Conservation (phyloP, 2,797 vertebrate species). For the Enteromius mattozi region DNA sequence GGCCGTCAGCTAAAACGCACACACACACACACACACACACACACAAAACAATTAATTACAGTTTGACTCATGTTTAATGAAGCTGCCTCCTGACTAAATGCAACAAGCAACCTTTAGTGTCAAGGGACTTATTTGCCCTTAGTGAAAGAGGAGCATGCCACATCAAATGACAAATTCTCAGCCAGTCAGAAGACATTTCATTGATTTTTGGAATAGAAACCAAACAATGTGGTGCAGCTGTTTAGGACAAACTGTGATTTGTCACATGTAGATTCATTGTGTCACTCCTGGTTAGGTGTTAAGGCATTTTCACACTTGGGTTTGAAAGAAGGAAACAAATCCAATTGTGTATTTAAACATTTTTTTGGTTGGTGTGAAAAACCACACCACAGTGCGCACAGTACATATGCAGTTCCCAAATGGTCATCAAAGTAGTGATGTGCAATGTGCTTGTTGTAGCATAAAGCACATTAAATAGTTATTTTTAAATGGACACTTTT, state of each 20-base stretch:
- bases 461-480: neutral
- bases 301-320: neutral
- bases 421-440: neutral
- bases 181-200: neutral
- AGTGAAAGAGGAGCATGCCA: neutral
- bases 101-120: neutral
- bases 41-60: neutral
- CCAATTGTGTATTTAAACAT: too few relatives aligned
- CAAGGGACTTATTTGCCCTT: neutral
- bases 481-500: neutral
- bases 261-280: neutral
- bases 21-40: conserved; percentile 56
- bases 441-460: neutral
- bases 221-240: neutral
- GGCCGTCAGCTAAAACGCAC: conserved; percentile 71
- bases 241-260: neutral
- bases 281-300: neutral
- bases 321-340: neutral
- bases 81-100: neutral
- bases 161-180: neutral
- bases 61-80: neutral
- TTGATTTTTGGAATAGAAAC: neutral
- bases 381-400: too few relatives aligned
- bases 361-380: neutral
- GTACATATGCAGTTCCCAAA: neutral